phyloP scores from a whole-genome alignment of 2,113 vertebrate genomes.

The Erythrocebus patas region DNA sequence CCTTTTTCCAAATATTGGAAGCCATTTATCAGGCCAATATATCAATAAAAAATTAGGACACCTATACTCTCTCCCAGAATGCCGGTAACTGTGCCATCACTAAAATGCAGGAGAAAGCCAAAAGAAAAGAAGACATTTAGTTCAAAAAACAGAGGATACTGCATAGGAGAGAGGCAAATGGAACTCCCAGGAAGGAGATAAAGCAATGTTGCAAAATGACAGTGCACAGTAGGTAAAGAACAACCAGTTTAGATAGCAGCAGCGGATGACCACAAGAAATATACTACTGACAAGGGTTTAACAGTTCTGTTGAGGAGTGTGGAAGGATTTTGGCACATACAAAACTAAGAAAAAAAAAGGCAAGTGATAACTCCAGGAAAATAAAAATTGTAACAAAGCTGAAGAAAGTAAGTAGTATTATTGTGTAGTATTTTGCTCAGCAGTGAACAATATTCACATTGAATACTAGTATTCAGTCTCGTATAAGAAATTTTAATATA shows the following conservation, averaged over 20 bases:
- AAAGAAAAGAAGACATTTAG: not conserved
- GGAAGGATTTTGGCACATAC: not conserved
- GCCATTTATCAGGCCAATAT: not conserved
- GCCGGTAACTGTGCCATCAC: not conserved
- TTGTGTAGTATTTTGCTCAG: not conserved
- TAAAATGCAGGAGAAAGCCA: not conserved
- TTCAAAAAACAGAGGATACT: not conserved
- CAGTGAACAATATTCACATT: not conserved
- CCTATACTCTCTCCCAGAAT: not conserved
- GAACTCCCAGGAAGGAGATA: not conserved
- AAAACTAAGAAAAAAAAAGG: not conserved
- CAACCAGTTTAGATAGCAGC: not conserved
- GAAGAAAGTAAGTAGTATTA: not conserved
- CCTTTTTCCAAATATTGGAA: not conserved
- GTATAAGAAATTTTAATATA: not conserved
- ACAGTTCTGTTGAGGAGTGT: not conserved
- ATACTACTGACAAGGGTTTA: not conserved
- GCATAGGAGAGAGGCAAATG: not conserved
- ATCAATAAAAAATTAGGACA: not conserved
- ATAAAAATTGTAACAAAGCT: not conserved
- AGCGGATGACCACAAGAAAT: not conserved
- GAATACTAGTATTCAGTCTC: not conserved
- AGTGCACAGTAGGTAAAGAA: not conserved
- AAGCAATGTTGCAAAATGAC: not conserved
- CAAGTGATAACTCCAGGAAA: not conserved